Base-by-base conservation (phyloP, 2,113 vertebrate genomes). In the Trichechus manatus region DNA sequence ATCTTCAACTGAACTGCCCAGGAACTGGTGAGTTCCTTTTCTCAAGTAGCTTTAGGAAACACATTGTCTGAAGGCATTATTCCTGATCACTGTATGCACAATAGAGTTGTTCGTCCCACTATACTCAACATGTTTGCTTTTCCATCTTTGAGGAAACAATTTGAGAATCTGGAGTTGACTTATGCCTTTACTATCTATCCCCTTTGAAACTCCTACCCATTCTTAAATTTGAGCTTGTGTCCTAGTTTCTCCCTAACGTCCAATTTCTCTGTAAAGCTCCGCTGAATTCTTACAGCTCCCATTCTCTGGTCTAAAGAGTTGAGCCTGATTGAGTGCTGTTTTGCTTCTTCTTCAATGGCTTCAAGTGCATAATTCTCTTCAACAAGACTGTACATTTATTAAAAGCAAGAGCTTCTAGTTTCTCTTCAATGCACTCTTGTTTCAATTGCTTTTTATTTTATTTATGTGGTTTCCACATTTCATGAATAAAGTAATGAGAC, bases 31-130 rank as follows among this genome's bases (percentile, higher is more conserved):
- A 61, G 19, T 94, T 91, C 29, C 27, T 61, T 88, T 90, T 56
- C 13, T 93, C 72, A 91, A 92, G 61, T 68, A 88, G 23, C 9
- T 72, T 97, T 85, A 94, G 86, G 53, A 95, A 86, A 64, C 53
- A 36, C 2, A 27, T 77, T 77, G 33, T 47, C 66, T 90, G 87
- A 95, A 88, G 66, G 70, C 39, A n/a, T 14, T 42, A 1, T n/a
- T 87, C 70, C 29, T 39, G 9, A n/a, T 86, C 68, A 78, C 5
- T 44, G 17, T 47, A 39, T 72, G 4, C 44, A n/a, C 15, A 75
- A 29, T 4, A 61, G 50, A 64, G 22, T 14, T 61, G 61, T 31
- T 68, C 6, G 23, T 53, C 1, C 9, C 23, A 14, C 14, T 93
- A 27, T 66, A 59, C 14, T 81, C 31, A 72, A 31, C 7, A 15